These are phyloP conservation scores for Tineola bisselliella DNA, from an alignment of 2,888 invertebrate genomes.

Conservation along the genomic window DNA sequence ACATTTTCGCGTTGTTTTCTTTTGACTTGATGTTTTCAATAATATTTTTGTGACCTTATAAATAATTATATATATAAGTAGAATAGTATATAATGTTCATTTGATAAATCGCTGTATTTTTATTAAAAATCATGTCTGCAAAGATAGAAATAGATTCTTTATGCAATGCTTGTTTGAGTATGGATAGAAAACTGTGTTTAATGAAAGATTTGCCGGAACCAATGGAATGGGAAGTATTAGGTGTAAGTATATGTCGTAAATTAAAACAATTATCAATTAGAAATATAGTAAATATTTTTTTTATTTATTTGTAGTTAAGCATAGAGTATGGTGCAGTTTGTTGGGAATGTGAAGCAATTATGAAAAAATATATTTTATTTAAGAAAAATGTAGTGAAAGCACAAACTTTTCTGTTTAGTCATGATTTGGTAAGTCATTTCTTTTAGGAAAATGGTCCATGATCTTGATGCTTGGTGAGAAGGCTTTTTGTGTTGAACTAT, in stretches of 20 bases:
- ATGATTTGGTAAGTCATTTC: neutral
- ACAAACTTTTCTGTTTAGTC: neutral
- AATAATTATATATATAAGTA: too few relatives aligned
- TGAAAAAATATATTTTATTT: conserved; percentile 20
- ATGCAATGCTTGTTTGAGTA: conserved; percentile 29
- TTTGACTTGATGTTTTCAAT: too few relatives aligned
- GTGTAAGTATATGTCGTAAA: neutral
- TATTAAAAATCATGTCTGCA: neutral
- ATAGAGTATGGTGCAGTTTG: conserved; percentile 24
- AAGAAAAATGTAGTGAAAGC: neutral
- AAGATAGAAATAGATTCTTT: neutral
- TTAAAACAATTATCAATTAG: neutral
- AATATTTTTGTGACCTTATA: too few relatives aligned
- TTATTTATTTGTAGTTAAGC: neutral
- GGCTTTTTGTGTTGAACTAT: too few relatives aligned
- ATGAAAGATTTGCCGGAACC: neutral
- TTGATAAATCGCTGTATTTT: neutral
- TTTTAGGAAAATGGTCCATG: neutral
- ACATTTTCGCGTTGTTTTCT: too few relatives aligned
- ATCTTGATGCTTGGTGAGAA: too few relatives aligned
- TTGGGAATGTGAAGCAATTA: conserved; percentile 40
- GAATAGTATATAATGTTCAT: too few relatives aligned
- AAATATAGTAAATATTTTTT: neutral
- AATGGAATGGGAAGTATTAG: neutral
- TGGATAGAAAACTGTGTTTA: conserved; percentile 31